Conservation (phyloP, 1,140 invertebrate species). For the Asbolus verrucosus region DNA sequence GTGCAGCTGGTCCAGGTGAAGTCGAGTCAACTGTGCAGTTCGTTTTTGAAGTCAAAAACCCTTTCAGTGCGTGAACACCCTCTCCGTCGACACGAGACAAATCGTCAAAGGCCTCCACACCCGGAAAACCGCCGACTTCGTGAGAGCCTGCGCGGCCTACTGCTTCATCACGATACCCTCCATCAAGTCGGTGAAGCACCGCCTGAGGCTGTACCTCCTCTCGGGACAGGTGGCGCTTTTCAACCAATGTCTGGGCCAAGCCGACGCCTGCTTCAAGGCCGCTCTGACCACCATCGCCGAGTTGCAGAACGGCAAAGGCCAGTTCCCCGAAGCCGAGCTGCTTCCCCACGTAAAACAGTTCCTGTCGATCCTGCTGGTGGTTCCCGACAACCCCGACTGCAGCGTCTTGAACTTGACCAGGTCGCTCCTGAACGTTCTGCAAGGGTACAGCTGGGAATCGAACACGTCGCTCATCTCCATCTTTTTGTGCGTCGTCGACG, state of each 20-base stretch:
- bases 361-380: constrained; percentile 85
- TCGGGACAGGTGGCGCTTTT: constrained; percentile 90
- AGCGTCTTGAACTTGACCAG: constrained; percentile 83
- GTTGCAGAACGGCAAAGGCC: constrained; percentile 82
- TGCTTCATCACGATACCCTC: constrained; percentile 97
- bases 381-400: constrained; percentile 91
- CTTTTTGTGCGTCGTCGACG: constrained; percentile 79
- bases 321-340: constrained; percentile 70
- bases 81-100: constrained; percentile 80
- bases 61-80: constrained; percentile 83
- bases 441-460: constrained; percentile 78
- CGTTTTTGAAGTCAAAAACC: background rate
- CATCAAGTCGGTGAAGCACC: constrained; percentile 78
- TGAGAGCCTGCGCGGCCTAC: constrained; percentile 94
- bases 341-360: constrained; percentile 83
- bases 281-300: constrained; percentile 84
- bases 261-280: constrained; percentile 93
- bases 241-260: constrained; percentile 93
- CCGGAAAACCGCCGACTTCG: constrained; percentile 84
- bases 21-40: background rate
- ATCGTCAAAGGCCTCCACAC: constrained; percentile 84
- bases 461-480: constrained; percentile 71
- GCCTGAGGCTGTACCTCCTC: constrained; percentile 87
- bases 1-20: constrained; percentile 85
- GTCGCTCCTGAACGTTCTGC: constrained; percentile 79